Conservation (phyloP, 2,888 invertebrate species). For the Notocelia uddmanniana region DNA sequence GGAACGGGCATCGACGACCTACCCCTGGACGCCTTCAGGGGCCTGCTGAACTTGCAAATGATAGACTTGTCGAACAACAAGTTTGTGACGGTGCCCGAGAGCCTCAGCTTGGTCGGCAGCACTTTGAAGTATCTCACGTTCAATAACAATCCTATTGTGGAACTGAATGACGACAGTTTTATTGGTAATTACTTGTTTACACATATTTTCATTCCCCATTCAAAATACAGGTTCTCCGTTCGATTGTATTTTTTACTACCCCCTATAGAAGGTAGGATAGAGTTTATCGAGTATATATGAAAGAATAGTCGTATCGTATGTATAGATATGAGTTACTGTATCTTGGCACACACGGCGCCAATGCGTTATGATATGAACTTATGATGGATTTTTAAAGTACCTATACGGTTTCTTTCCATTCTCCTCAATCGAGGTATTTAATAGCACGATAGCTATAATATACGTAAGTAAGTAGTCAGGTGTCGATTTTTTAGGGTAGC, state of each 20-base stretch:
- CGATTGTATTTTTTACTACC: no score
- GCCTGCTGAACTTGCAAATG: conserved; percentile 79
- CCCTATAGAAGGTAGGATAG: not conserved
- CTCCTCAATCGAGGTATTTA: no score
- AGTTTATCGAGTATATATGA: no score
- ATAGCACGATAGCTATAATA: no score
- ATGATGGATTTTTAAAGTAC: no score
- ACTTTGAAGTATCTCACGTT: conserved; percentile 86
- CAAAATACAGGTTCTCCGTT: not conserved
- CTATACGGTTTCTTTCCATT: no score
- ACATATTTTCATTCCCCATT: not conserved
- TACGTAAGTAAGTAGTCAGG: no score
- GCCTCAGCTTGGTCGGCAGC: conserved; percentile 81
- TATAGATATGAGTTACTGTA: no score
- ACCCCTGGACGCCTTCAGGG: conserved; percentile 82
- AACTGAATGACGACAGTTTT: conserved; percentile 86
- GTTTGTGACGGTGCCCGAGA: conserved; percentile 86
- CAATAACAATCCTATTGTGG: conserved; percentile 86
- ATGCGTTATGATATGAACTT: no score
- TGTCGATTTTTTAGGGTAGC: no score
- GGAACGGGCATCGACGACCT: conserved; percentile 86
- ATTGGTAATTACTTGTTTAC: conserved; percentile 76
- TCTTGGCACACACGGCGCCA: no score
- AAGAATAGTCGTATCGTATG: no score
- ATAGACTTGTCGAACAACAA: conserved; percentile 87